These are phyloP conservation scores for Thalassophryne amazonica DNA, from an alignment of 2,797 vertebrate genomes.

Conservation along the genomic window DNA sequence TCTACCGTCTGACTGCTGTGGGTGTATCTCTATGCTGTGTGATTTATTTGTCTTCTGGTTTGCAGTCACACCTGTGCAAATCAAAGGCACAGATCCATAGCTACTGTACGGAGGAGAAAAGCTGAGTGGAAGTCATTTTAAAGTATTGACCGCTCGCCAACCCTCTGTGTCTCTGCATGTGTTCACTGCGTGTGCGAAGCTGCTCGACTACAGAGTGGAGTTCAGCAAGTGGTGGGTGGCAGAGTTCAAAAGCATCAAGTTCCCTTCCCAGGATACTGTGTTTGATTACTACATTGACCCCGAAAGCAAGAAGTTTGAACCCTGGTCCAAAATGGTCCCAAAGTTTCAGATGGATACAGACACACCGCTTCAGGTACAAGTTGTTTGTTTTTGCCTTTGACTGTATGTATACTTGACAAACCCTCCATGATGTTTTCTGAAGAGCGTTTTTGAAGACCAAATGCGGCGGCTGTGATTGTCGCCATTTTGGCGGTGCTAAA, in stretches of 20 bases:
- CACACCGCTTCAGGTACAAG: slow-evolving; percentile 86
- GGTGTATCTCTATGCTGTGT: slow-evolving; percentile 20
- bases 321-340: slow-evolving; percentile 91
- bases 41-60: slow-evolving; percentile 35
- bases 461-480: too few species aligned
- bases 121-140: slow-evolving; percentile 47
- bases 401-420: too few species aligned
- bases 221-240: slow-evolving; percentile 98
- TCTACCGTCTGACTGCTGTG: slow-evolving; percentile 35
- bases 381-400: too few species aligned
- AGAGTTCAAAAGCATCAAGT: slow-evolving; percentile 94
- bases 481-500: too few species aligned
- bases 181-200: slow-evolving; percentile 69
- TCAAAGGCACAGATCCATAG: slow-evolving; percentile 40
- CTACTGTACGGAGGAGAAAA: slow-evolving; percentile 22
- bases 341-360: slow-evolving; percentile 88
- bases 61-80: slow-evolving; percentile 43
- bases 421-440: too few species aligned
- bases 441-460: too few species aligned
- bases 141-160: slow-evolving; percentile 37
- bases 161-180: slow-evolving; percentile 36
- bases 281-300: slow-evolving; percentile 95
- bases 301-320: slow-evolving; percentile 91
- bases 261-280: slow-evolving; percentile 91
- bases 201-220: slow-evolving; percentile 90